phyloP scores from a whole-genome alignment of 2,888 invertebrate species.

The Athalia circularis region DNA sequence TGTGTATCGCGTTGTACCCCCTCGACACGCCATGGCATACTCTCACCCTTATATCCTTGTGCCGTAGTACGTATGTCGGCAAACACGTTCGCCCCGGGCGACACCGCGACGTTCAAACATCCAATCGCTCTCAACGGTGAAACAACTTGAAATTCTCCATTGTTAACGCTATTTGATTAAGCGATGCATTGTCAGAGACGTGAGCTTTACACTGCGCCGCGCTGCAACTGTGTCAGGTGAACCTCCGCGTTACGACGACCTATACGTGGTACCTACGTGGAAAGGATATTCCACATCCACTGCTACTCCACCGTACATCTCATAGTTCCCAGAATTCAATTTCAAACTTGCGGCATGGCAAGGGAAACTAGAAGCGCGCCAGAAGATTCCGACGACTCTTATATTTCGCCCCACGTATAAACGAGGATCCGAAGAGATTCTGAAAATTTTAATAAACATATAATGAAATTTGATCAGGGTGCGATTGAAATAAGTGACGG shows the following conservation, averaged over 20 bases:
- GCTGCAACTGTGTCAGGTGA: constrained; percentile 16
- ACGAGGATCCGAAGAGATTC: too few species aligned
- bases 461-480: too few species aligned
- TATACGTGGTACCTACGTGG: too few species aligned
- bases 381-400: too few species aligned
- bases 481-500: not conserved
- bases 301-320: too few species aligned
- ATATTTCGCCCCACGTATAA: too few species aligned
- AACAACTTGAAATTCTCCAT: constrained; percentile 66
- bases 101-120: constrained; percentile 68
- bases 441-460: too few species aligned
- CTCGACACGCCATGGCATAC: not conserved
- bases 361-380: too few species aligned
- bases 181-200: constrained; percentile 58
- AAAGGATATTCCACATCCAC: too few species aligned
- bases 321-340: too few species aligned
- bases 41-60: constrained; percentile 9
- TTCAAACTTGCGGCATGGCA: too few species aligned
- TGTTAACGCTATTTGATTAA: constrained; percentile 67
- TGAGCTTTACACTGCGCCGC: not conserved
- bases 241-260: not conserved
- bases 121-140: constrained; percentile 65
- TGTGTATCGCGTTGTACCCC: not conserved
- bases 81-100: constrained; percentile 67
- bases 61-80: constrained; percentile 58